Evolutionary conservation across 2,888 invertebrate species (phyloP).

Genomic region (Buathra laborator): DNA sequence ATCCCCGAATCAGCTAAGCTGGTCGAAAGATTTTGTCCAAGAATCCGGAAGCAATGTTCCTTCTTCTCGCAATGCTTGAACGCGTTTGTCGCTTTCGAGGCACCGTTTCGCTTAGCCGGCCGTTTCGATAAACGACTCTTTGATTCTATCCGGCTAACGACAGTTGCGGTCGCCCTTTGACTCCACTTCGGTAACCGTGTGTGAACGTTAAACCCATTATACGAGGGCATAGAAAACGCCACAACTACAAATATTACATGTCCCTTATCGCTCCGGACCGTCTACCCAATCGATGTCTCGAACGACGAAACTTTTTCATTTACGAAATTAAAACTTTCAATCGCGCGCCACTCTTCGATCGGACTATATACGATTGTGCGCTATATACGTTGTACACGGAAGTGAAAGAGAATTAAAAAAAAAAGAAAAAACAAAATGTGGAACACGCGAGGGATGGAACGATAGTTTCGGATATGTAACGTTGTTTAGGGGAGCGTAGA

Average conservation of each 20-base stretch:
- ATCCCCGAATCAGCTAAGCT: conserved; percentile 70
- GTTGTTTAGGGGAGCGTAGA: conserved; percentile 56
- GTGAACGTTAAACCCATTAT: neutral
- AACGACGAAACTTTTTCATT: conserved; percentile 62
- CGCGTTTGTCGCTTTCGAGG: conserved; percentile 61
- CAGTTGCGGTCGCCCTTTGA: conserved; percentile 7
- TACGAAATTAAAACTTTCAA: conserved; percentile 57
- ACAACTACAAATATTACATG: neutral
- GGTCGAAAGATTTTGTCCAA: conserved; percentile 62
- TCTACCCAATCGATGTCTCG: conserved; percentile 21
- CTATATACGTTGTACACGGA: neutral
- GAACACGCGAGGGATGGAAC: conserved; percentile 11
- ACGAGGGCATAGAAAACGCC: conserved; percentile 24
- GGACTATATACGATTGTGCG: neutral
- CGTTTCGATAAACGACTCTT: conserved; percentile 71
- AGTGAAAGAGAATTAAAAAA: conserved; percentile 28
- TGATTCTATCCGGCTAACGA: conserved; percentile 61
- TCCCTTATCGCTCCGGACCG: conserved; percentile 49
- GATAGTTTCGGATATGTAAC: conserved; percentile 7
- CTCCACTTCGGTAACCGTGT: neutral
- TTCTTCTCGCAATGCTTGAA: conserved; percentile 50
- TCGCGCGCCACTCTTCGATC: conserved; percentile 41
- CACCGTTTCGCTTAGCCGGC: conserved; percentile 56
- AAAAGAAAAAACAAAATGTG: conserved; percentile 25
- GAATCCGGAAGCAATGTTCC: conserved; percentile 20